Percentiles rank a stretch among this genome's conserved stretches.
Conservation (phyloP, 2,888 invertebrate genomes). For the Acronicta leporina region DNA sequence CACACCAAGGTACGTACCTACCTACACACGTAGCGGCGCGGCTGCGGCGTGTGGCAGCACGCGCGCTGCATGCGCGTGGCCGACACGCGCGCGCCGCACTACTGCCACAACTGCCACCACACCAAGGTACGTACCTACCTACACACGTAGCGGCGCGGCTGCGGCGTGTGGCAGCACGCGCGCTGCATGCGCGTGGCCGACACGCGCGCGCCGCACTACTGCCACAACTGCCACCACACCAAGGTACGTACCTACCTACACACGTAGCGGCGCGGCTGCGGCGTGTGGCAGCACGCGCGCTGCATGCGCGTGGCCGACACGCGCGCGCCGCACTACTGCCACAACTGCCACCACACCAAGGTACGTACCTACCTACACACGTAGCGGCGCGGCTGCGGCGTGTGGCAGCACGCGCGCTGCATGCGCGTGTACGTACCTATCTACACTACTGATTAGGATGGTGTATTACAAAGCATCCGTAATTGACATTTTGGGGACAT, state of each 20-base stretch:
- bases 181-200: conserved; percentile 91
- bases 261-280: conserved; percentile 93
- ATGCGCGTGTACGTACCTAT: no score
- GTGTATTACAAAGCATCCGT: no score
- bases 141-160: conserved; percentile 90
- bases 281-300: conserved; percentile 96
- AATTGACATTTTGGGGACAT: no score
- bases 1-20: conserved; percentile 59
- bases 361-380: conserved; percentile 1
- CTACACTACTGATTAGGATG: no score
- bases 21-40: conserved; percentile 93
- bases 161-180: conserved; percentile 93
- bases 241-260: conserved; percentile 85
- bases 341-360: conserved; percentile 88
- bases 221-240: conserved; percentile 24
- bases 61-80: conserved; percentile 92
- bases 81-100: conserved; percentile 90
- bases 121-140: conserved; percentile 23
- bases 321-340: conserved; percentile 91
- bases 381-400: no score
- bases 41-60: conserved; percentile 93
- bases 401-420: no score
- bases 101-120: conserved; percentile 75
- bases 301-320: conserved; percentile 88
- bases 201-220: conserved; percentile 92